These are phyloP conservation scores for Dynastes grantii DNA, from an alignment of 2,888 invertebrate species.

Conservation along the genomic window DNA sequence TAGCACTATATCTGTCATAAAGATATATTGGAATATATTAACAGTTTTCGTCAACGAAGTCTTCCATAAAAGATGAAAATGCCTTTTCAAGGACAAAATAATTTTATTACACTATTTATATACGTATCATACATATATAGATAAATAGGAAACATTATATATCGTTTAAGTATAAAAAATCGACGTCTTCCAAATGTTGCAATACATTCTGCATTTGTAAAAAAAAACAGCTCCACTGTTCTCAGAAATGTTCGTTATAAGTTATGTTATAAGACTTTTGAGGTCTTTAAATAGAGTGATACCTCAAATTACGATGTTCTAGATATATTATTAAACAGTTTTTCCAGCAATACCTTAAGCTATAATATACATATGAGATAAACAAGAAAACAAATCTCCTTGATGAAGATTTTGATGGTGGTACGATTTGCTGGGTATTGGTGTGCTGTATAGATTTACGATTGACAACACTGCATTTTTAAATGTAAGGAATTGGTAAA, in stretches of 20 bases:
- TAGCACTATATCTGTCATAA: neutral
- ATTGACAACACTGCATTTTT: neutral
- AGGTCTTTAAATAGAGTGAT: neutral
- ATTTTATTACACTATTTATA: constrained; percentile 25
- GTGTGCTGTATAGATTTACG: neutral
- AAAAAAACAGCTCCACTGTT: neutral
- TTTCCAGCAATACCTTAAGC: neutral
- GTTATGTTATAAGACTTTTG: neutral
- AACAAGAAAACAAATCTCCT: neutral
- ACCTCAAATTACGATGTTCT: neutral
- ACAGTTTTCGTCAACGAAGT: constrained; percentile 50
- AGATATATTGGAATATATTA: constrained; percentile 28
- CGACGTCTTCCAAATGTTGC: constrained; percentile 47
- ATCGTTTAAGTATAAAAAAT: neutral
- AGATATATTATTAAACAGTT: neutral
- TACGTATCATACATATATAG: constrained; percentile 8
- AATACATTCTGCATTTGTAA: neutral
- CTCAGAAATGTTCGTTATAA: neutral
- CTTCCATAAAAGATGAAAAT: constrained; percentile 48
- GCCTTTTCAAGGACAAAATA: constrained; percentile 43
- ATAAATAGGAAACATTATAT: constrained; percentile 4
- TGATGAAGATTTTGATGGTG: neutral
- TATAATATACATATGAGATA: neutral
- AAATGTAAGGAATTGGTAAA: constrained; percentile 6
- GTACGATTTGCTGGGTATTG: neutral